Evolutionary conservation across 2,888 invertebrate species (phyloP), one percentile per base, ranked within the genome.

Genomic region (Dicyrtomina minuta): DNA sequence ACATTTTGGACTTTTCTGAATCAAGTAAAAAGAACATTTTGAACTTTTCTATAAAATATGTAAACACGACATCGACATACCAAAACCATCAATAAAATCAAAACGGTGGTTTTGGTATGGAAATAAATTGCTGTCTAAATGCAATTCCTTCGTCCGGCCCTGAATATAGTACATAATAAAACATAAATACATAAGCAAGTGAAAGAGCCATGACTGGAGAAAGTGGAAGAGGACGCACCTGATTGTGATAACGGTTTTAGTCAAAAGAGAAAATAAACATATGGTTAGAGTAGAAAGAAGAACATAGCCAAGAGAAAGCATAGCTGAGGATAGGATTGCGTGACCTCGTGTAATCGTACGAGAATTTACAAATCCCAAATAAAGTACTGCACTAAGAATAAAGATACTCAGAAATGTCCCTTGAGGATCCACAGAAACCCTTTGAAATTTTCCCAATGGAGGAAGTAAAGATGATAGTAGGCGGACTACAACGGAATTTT

Each of bases 391-490:
- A n/a, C 72, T 66, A 1, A 78, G 71, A 12, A 78, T 61, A 67
- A 78, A 77, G 46, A 72, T 70, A 43, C 73, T 74, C 2, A 78
- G 67, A 44, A 75, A 75, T 43, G 74, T 75, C 55, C 78, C 78
- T 60, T 75, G 72, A 33, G 67, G 68, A 44, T 78, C 78, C 10
- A 72, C 72, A 55, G 75, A 71, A 6, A 76, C 70, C 27, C 74
- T 15, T 15, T 74, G 73, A 46, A 75, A 77, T 26, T 59, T 71
- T 10, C 78, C 78, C 53, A 77, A 68, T 1, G 78, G 78, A 20
- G 78, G 78, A 51, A 74, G 70, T n/a, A 78, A 64, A n/a, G 78
- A 78, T 10, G 73, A 74, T 12, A 73, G 20, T 15, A 78, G 68
- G 15, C 76, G 67, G 27, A 66, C 68, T 3, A 78, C 22, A 10